Percentiles rank a stretch among this genome's conserved stretches.
Conservation (phyloP, 2,797 vertebrate genomes). For the Kryptolebias ocellatus region DNA sequence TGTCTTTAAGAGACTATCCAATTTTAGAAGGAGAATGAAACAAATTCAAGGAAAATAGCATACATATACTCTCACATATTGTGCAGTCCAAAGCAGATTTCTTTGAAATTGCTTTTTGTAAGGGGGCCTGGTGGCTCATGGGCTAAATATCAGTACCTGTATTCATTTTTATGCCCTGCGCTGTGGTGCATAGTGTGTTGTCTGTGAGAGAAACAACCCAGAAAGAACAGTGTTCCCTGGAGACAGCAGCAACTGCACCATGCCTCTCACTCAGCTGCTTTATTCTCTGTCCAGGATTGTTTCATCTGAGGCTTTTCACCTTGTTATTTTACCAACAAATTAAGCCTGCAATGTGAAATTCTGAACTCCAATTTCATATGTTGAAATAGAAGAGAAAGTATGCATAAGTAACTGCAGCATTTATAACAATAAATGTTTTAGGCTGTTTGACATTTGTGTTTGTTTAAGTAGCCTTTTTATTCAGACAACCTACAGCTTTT, state of each 20-base stretch:
- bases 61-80: neutral
- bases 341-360: conserved; percentile 11
- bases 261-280: conserved; percentile 22
- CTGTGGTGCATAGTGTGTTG: conserved; percentile 52
- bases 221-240: conserved; percentile 64
- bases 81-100: neutral
- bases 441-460: neutral
- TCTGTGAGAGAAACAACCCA: conserved; percentile 65
- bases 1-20: conserved; percentile 10
- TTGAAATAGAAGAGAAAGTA: conserved; percentile 1
- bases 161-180: conserved; percentile 40
- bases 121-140: neutral
- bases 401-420: conserved; percentile 7
- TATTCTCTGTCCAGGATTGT: conserved; percentile 24
- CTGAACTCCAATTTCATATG: neutral
- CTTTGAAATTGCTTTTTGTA: neutral
- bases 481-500: neutral
- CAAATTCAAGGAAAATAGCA: neutral
- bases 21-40: conserved; percentile 24
- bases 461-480: neutral
- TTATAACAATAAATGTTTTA: too few species aligned
- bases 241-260: conserved; percentile 67
- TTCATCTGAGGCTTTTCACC: conserved; percentile 2
- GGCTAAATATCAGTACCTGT: conserved; percentile 19
- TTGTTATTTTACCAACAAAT: conserved; percentile 11